A percentile compares a stretch with the other conserved stretches of the same genome.
These are phyloP conservation scores for Drosophila nigrodunni DNA, from an alignment of 1,140 invertebrate genomes.

Conservation along the genomic window DNA sequence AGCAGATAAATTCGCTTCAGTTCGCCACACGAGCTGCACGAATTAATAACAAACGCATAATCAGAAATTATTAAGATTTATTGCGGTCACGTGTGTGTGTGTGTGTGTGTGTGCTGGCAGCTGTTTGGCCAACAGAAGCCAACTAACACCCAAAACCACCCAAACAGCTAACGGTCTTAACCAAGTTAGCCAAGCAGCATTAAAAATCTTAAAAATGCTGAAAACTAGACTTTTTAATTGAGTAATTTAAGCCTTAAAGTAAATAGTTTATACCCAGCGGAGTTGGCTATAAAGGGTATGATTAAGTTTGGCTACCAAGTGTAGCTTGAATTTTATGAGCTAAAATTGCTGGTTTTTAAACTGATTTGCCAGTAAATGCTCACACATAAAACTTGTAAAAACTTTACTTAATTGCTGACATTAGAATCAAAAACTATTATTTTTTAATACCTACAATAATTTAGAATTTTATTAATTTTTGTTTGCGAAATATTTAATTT, in stretches of 20 bases:
- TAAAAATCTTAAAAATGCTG: background rate
- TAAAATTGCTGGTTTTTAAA: background rate
- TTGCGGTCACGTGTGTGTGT: slow-evolving; percentile 52
- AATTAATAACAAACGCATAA: slow-evolving; percentile 69
- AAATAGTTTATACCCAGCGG: no score
- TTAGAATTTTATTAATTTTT: no score
- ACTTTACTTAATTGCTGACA: background rate
- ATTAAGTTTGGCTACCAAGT: no score
- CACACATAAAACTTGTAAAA: background rate
- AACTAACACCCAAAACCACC: background rate
- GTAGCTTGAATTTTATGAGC: no score
- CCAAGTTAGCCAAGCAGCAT: background rate
- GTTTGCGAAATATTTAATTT: no score
- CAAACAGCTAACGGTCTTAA: background rate
- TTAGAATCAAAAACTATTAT: no score
- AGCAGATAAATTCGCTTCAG: slow-evolving; percentile 91
- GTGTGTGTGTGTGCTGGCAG: slow-evolving; percentile 16
- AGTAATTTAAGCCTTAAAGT: background rate
- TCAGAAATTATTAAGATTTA: slow-evolving; percentile 61
- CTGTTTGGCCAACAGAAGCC: slow-evolving; percentile 22
- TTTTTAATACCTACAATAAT: no score
- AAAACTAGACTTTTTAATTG: no score
- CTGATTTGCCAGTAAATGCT: background rate
- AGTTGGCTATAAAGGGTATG: no score
- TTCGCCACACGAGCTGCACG: slow-evolving; percentile 86